phyloP scores from a whole-genome alignment of 2,888 invertebrate species.

The Coleophora deauratella region DNA sequence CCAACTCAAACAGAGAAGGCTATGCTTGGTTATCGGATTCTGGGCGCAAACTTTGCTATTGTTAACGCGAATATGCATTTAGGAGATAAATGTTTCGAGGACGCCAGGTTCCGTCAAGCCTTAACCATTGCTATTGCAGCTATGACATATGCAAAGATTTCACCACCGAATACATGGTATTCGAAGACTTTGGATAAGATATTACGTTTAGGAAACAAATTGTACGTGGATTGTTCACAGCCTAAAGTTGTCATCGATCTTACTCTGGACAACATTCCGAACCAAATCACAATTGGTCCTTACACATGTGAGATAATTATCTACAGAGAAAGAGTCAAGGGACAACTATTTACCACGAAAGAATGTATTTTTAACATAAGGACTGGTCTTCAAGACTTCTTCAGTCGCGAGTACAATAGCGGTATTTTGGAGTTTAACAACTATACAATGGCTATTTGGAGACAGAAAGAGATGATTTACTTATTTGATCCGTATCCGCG shows the following conservation, averaged over 20 bases:
- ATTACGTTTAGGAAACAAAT: conserved; percentile 71
- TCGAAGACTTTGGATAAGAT: conserved; percentile 74
- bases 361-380: conserved; percentile 67
- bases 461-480: conserved; percentile 76
- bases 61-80: conserved; percentile 74
- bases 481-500: conserved; percentile 79
- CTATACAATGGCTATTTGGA: conserved; percentile 75
- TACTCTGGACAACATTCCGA: conserved; percentile 70
- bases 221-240: conserved; percentile 68
- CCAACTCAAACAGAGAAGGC: conserved; percentile 62
- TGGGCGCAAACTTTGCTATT: conserved; percentile 72
- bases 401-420: conserved; percentile 62
- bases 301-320: conserved; percentile 74
- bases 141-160: conserved; percentile 78
- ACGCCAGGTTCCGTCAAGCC: conserved; percentile 74
- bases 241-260: conserved; percentile 65
- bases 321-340: conserved; percentile 65
- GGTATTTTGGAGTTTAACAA: conserved; percentile 76
- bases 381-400: conserved; percentile 65
- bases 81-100: conserved; percentile 73
- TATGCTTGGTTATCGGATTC: conserved; percentile 69
- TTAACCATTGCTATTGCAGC: conserved; percentile 74
- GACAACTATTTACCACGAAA: conserved; percentile 62
- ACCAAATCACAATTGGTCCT: conserved; percentile 71
- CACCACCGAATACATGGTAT: conserved; percentile 76